Conservation (phyloP, 2,888 invertebrate genomes). For the Ichneumon xanthorius region DNA sequence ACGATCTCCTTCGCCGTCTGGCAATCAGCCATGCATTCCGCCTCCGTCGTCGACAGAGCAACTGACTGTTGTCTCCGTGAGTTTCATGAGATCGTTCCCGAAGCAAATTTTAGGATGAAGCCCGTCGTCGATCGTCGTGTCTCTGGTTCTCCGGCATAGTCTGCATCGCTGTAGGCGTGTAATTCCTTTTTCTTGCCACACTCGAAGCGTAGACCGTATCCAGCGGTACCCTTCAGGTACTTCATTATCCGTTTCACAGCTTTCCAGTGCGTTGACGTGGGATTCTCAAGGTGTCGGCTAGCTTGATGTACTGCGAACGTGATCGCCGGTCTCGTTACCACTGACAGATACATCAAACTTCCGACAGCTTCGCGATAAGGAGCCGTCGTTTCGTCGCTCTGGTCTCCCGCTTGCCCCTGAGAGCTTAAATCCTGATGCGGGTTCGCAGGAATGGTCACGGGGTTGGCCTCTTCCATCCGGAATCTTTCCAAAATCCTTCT, state of each 20-base stretch:
- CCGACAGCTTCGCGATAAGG: constrained; percentile 42
- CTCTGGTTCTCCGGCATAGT: constrained; percentile 68
- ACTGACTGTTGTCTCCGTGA: constrained; percentile 69
- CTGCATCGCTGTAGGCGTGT: constrained; percentile 67
- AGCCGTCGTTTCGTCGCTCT: constrained; percentile 12
- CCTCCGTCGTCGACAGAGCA: constrained; percentile 72
- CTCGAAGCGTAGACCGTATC: constrained; percentile 6
- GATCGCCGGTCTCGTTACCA: constrained; percentile 19
- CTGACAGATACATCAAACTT: constrained; percentile 34
- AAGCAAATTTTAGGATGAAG: constrained; percentile 65
- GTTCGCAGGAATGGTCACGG: constrained; percentile 69
- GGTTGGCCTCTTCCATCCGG: constrained; percentile 69
- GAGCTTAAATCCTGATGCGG: constrained; percentile 23
- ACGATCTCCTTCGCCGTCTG: constrained; percentile 71
- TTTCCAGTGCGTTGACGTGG: constrained; percentile 3
- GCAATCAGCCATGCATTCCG: constrained; percentile 75
- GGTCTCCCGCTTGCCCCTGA: constrained; percentile 11
- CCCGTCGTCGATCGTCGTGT: constrained; percentile 72
- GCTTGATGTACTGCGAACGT: constrained; percentile 27
- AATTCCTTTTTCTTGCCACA: constrained; percentile 18
- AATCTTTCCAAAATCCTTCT: constrained; percentile 52
- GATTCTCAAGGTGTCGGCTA: constrained; percentile 11
- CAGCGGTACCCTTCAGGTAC: constrained; percentile 20
- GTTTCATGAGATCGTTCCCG: constrained; percentile 69
- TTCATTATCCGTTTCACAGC: constrained; percentile 29